phyloP scores from a whole-genome alignment of 1,140 invertebrate genomes.

The Ips typographus region DNA sequence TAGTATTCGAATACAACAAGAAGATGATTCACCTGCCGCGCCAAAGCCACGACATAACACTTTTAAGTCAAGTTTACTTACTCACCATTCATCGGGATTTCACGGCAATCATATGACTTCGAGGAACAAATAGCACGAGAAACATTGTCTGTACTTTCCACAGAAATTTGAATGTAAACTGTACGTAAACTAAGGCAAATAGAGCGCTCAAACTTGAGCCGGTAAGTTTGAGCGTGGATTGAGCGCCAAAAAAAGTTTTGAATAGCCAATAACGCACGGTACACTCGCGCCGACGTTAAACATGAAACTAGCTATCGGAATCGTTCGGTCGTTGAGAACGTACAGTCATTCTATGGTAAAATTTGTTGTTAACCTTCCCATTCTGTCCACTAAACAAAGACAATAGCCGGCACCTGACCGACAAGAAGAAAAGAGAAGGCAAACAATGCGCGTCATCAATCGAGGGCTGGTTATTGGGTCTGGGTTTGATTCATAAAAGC shows the following conservation, averaged over 20 bases:
- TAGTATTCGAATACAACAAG: no score
- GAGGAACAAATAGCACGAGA: no score
- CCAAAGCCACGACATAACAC: slow-evolving; percentile 5
- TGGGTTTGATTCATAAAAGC: slow-evolving; percentile 20
- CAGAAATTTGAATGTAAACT: no score
- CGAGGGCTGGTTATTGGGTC: slow-evolving; percentile 26
- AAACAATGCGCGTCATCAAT: slow-evolving; percentile 15
- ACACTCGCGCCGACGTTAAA: slow-evolving; percentile 1
- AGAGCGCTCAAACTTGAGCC: no score
- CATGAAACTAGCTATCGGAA: slow-evolving; percentile 8
- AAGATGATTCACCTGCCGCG: slow-evolving; percentile 25
- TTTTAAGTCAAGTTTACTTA: slow-evolving; percentile 18
- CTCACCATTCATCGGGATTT: slow-evolving; percentile 27
- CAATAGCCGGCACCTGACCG: slow-evolving; percentile 8
- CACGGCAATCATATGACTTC: slow-evolving; percentile 18
- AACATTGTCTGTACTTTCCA: neutral
- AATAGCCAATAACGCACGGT: neutral
- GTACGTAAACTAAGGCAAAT: no score
- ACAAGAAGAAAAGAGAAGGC: slow-evolving; percentile 13
- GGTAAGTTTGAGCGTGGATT: no score
- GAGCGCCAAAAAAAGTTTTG: no score
- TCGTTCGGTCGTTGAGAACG: slow-evolving; percentile 14
- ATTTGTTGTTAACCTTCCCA: slow-evolving; percentile 35
- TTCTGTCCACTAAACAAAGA: slow-evolving; percentile 29
- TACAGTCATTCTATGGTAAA: slow-evolving; percentile 31